A percentile compares a stretch with the other conserved stretches of the same genome.
These are phyloP conservation scores for Lagenorhynchus albirostris DNA, from an alignment of 2,113 vertebrate genomes.

Conservation along the genomic window DNA sequence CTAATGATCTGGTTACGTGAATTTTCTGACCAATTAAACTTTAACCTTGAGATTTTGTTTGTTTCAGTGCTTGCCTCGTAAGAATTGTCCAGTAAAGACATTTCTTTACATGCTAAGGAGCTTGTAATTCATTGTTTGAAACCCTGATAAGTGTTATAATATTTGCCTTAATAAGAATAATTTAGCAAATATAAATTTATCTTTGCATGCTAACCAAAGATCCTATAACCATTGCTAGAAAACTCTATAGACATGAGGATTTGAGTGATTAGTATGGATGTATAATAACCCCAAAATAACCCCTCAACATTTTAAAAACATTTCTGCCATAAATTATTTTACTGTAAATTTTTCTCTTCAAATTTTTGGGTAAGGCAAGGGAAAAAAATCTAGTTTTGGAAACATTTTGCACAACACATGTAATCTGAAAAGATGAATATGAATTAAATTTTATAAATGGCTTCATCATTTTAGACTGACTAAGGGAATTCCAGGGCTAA, in stretches of 20 bases:
- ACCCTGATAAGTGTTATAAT: neutral
- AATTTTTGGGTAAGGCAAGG: neutral
- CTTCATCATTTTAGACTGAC: neutral
- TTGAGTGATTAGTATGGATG: neutral
- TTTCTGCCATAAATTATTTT: neutral
- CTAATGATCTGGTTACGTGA: neutral
- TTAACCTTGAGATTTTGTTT: neutral
- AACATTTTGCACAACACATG: neutral
- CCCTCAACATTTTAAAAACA: neutral
- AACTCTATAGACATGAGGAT: neutral
- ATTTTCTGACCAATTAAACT: neutral
- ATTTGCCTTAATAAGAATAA: constrained; percentile 18
- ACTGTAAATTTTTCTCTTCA: neutral
- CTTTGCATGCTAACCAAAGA: neutral
- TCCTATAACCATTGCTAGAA: neutral
- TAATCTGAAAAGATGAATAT: neutral
- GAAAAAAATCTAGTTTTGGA: neutral
- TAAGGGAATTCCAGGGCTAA: neutral
- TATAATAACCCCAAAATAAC: neutral
- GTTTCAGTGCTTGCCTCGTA: neutral
- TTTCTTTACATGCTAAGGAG: neutral
- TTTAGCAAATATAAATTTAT: neutral
- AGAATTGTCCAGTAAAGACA: neutral
- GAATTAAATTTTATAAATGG: neutral
- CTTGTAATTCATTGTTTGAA: neutral